A percentile compares a stretch with the other conserved stretches of the same genome.
phyloP scores from a whole-genome alignment of 2,797 vertebrate species.

The Etheostoma nigrum region DNA sequence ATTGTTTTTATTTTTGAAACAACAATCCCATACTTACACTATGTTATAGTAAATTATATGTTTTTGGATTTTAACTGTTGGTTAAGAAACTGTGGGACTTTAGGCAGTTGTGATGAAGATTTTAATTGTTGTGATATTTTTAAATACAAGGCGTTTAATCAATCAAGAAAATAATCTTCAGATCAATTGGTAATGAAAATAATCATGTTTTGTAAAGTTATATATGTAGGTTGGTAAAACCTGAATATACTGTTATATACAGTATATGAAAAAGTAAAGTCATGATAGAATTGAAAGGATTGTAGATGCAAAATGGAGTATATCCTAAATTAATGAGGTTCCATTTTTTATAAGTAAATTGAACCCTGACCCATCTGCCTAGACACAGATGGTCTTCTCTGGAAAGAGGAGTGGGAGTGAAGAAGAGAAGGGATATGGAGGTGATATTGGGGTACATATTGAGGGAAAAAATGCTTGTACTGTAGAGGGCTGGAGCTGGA shows the following conservation, averaged over 20 bases:
- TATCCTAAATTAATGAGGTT: neutral
- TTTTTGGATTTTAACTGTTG: too few relatives aligned
- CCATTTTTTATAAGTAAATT: conserved; percentile 7
- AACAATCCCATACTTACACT: too few relatives aligned
- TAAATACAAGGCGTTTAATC: neutral
- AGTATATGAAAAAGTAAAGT: neutral
- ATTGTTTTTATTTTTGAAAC: too few relatives aligned
- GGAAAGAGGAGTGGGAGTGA: conserved; percentile 15
- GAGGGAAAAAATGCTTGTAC: conserved; percentile 35
- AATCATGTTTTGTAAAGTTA: neutral
- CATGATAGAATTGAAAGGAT: neutral
- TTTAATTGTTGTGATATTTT: neutral
- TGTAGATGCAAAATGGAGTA: neutral
- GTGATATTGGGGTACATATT: conserved; percentile 8
- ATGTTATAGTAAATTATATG: neutral
- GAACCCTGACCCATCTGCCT: conserved; percentile 14
- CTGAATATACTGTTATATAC: neutral
- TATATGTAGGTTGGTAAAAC: neutral
- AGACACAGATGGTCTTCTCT: conserved; percentile 27
- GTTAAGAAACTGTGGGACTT: neutral
- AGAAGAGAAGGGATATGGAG: neutral
- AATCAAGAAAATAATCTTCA: neutral
- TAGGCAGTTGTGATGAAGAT: neutral
- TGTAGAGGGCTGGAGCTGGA: conserved; percentile 20
- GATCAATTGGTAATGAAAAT: neutral